Evolutionary conservation across 2,888 invertebrate genomes (phyloP).

Genomic region (Euclidia mi): DNA sequence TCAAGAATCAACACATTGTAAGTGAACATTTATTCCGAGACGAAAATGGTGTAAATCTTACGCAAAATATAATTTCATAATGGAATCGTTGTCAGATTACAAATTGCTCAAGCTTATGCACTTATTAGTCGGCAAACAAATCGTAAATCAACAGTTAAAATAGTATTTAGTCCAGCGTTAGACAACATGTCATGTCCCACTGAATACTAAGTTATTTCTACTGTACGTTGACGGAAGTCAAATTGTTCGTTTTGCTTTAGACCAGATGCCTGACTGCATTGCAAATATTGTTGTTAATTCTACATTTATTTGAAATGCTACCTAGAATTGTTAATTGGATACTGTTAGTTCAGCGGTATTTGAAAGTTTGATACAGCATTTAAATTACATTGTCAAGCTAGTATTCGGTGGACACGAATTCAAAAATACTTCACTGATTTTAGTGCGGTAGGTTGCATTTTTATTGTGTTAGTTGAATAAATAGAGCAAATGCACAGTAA

Average conservation of each 20-base stretch:
- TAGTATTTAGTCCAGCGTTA: conserved; percentile 55
- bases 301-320: conserved; percentile 35
- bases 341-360: conserved; percentile 20
- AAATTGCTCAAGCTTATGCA: conserved; percentile 33
- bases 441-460: no score
- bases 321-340: conserved; percentile 39
- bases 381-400: conserved; percentile 1
- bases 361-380: neutral
- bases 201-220: conserved; percentile 46
- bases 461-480: no score
- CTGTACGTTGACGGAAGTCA: conserved; percentile 56
- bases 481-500: no score
- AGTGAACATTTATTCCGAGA: neutral
- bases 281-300: conserved; percentile 54
- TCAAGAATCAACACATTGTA: neutral
- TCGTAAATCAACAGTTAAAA: conserved; percentile 54
- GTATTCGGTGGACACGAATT: neutral
- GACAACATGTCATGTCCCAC: conserved; percentile 53
- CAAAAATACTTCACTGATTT: neutral
- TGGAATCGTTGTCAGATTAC: conserved; percentile 19
- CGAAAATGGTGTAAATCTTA: neutral
- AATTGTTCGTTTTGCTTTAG: conserved; percentile 53
- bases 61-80: conserved; percentile 22
- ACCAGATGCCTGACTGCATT: conserved; percentile 63
- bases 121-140: conserved; percentile 47